Evolutionary conservation across 1,140 invertebrate genomes (phyloP).

Genomic region (Scaptomyza pallida): DNA sequence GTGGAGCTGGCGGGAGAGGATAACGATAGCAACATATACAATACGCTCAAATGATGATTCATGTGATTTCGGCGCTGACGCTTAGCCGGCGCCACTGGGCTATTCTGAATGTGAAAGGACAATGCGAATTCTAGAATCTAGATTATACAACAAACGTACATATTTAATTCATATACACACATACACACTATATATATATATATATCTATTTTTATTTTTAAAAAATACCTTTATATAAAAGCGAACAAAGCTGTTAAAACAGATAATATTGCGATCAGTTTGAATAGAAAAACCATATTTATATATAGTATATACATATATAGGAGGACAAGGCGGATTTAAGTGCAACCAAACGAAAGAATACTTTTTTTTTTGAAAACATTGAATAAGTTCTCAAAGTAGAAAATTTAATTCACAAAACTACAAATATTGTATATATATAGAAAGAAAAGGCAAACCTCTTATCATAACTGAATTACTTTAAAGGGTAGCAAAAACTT

Average conservation of each 20-base stretch:
- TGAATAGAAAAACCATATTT: neutral
- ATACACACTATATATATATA: constrained; percentile 6
- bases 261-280: constrained; percentile 23
- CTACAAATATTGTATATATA: neutral
- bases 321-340: neutral
- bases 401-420: neutral
- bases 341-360: constrained; percentile 19
- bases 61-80: constrained; percentile 81
- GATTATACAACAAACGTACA: neutral
- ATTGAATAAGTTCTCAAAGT: constrained; percentile 1
- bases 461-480: neutral
- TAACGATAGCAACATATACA: constrained; percentile 83
- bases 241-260: constrained; percentile 21
- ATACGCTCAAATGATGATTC: constrained; percentile 84
- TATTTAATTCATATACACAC: constrained; percentile 14
- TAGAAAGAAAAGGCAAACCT: too few species aligned
- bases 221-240: constrained; percentile 41
- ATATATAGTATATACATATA: too few species aligned
- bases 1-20: constrained; percentile 74
- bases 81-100: constrained; percentile 71
- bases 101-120: constrained; percentile 54
- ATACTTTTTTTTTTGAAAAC: neutral
- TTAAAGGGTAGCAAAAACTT: too few species aligned
- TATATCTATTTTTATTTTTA: constrained; percentile 47
- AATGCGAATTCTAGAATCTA: constrained; percentile 30